Conservation (phyloP, 1,140 invertebrate genomes). For the Drosophila melanogaster region DNA sequence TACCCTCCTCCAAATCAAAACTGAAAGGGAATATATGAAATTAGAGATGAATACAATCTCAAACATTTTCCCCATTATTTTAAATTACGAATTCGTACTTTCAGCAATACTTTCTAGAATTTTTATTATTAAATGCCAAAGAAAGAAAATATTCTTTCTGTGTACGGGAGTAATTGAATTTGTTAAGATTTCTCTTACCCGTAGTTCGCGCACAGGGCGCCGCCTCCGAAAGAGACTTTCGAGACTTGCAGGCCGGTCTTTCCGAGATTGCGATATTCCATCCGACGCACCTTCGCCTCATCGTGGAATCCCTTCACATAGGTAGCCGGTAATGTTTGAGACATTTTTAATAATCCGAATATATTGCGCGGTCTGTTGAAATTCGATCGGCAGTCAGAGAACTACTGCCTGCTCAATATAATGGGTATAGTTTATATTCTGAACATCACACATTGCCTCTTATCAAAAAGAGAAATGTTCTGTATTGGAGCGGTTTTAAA, state of each 20-base stretch:
- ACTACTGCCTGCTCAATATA: constrained; percentile 18
- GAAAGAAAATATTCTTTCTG: not conserved
- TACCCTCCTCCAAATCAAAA: constrained; percentile 87
- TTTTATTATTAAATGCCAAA: not conserved
- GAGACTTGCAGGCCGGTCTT: constrained; percentile 86
- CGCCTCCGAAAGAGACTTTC: constrained; percentile 86
- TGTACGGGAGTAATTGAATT: not conserved
- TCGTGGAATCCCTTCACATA: constrained; percentile 87
- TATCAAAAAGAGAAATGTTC: constrained; percentile 13
- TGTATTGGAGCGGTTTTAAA: not conserved
- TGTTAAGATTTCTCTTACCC: constrained; percentile 40
- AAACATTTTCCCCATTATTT: too few species aligned
- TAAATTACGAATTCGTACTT: not conserved
- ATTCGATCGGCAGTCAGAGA: constrained; percentile 3
- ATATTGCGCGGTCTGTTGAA: constrained; percentile 30
- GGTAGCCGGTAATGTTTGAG: constrained; percentile 84
- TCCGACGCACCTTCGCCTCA: constrained; percentile 85
- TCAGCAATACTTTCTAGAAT: not conserved
- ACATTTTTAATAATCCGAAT: constrained; percentile 34
- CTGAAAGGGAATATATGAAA: constrained; percentile 80
- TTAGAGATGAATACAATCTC: not conserved
- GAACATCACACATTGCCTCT: not conserved
- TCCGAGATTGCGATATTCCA: constrained; percentile 87
- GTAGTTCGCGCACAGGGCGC: constrained; percentile 59
- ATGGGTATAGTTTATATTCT: constrained; percentile 23